Evolutionary conservation across 2,888 invertebrate genomes (phyloP).

Genomic region (Gerris lacustris): DNA sequence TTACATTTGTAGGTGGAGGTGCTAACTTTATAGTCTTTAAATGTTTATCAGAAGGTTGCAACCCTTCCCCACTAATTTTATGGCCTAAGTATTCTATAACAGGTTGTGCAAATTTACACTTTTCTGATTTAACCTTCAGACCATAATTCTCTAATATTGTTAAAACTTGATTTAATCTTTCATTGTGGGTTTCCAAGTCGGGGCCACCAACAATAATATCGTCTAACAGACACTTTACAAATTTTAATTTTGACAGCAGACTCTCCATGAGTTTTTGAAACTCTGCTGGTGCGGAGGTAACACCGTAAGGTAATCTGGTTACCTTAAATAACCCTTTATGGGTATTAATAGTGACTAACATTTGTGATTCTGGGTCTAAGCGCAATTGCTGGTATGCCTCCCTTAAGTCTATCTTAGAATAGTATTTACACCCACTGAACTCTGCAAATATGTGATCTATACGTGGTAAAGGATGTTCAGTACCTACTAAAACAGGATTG

Average conservation of each 20-base stretch:
- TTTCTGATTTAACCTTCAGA: slow-evolving; percentile 16
- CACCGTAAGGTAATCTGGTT: slow-evolving; percentile 29
- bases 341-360: slow-evolving; percentile 33
- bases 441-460: slow-evolving; percentile 29
- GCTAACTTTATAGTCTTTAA: slow-evolving; percentile 26
- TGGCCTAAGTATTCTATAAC: slow-evolving; percentile 21
- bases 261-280: slow-evolving; percentile 19
- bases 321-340: slow-evolving; percentile 33
- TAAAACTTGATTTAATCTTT: not conserved
- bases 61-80: slow-evolving; percentile 13
- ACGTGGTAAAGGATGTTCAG: slow-evolving; percentile 29
- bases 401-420: slow-evolving; percentile 35
- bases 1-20: slow-evolving; percentile 25
- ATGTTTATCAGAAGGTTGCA: slow-evolving; percentile 22
- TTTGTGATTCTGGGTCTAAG: slow-evolving; percentile 32
- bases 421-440: slow-evolving; percentile 32
- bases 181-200: slow-evolving; percentile 16
- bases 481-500: slow-evolving; percentile 31
- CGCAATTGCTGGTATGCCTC: slow-evolving; percentile 35
- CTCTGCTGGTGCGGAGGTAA: slow-evolving; percentile 27
- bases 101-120: slow-evolving; percentile 17
- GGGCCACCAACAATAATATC: slow-evolving; percentile 15
- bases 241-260: slow-evolving; percentile 8
- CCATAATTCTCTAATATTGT: slow-evolving; percentile 5
- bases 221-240: slow-evolving; percentile 16